Conservation (phyloP, 2,888 invertebrate genomes). For the Sesia apiformis region DNA sequence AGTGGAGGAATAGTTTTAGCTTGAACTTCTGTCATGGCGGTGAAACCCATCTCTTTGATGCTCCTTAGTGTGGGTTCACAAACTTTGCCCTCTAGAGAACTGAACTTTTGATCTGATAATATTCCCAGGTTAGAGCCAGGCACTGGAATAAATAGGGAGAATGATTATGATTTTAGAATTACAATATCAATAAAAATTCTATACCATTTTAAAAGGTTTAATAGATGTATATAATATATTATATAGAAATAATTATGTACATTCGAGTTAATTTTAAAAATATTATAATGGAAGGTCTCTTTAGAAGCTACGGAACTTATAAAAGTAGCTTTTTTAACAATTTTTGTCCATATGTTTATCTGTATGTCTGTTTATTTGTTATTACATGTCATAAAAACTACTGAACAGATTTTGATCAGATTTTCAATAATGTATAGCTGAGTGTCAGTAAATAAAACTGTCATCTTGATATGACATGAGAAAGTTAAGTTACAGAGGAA, state of each 20-base stretch:
- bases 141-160: slow-evolving; percentile 74
- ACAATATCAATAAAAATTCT: neutral
- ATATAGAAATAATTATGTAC: neutral
- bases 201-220: neutral
- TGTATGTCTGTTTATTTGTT: too few relatives aligned
- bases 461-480: too few relatives aligned
- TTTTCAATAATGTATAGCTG: too few relatives aligned
- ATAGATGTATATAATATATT: neutral
- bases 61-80: slow-evolving; percentile 90
- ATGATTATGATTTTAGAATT: neutral
- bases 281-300: too few relatives aligned
- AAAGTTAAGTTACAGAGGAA: too few relatives aligned
- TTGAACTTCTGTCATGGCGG: slow-evolving; percentile 96
- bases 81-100: slow-evolving; percentile 77
- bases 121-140: slow-evolving; percentile 76
- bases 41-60: slow-evolving; percentile 93
- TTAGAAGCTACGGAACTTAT: too few relatives aligned
- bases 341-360: too few relatives aligned
- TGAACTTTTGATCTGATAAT: slow-evolving; percentile 75
- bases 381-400: too few relatives aligned
- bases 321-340: too few relatives aligned
- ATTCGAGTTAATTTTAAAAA: neutral
- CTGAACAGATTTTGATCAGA: too few relatives aligned
- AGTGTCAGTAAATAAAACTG: too few relatives aligned
- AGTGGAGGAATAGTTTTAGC: slow-evolving; percentile 92